Base-by-base conservation (phyloP, 2,113 vertebrate species). In the Romanogobio albipinnatus region DNA sequence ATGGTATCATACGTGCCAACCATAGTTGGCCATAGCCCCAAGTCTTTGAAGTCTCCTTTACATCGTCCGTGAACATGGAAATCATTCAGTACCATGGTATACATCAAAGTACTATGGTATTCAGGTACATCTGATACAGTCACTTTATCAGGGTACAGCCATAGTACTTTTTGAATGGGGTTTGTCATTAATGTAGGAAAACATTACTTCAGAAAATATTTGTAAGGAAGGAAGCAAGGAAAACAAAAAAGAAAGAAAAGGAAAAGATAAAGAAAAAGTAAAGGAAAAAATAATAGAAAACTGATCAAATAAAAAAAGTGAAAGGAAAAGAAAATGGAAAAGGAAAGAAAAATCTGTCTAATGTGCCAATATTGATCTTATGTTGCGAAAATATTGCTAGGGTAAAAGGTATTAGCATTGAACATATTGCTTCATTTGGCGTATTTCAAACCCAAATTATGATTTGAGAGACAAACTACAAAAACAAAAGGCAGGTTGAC, bases 401-500 rank as follows among this genome's bases (percentile, higher is more conserved):
- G 9, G 66, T 8, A 51, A 75, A 75, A 49, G 15, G 64, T 29
- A 29, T 68, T 33, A 36, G 14, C 11, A 26, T 26, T 75, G 45
- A 17, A 8, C 68, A 17, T 17, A 53, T 2, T 51, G 24, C 5
- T 29, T 76, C 73, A 33, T 10, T 2, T 6, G n/a, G 15, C 3
- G 0, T 43, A 59, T 15, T 78, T 59, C 33, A 36, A 58, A 59
- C 6, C 13, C 36, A 56, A 51, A 56, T 76, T 33, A 56, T 33
- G 47, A 39, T 59, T 64, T 10, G 26, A 68, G 22, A 51, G 36
- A 70, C 24, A 81, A 68, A 51, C 64, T 56, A 68, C 39, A 82
- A 82, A 56, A 81, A 33, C 45, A 66, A 68, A 81, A 51, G 45
- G 24, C 66, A 82, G 29, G 64, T 71, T 82, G 29, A 71, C 43